phyloP scores from a whole-genome alignment of 2,888 invertebrate species.

The Stegana nigrithorax region DNA sequence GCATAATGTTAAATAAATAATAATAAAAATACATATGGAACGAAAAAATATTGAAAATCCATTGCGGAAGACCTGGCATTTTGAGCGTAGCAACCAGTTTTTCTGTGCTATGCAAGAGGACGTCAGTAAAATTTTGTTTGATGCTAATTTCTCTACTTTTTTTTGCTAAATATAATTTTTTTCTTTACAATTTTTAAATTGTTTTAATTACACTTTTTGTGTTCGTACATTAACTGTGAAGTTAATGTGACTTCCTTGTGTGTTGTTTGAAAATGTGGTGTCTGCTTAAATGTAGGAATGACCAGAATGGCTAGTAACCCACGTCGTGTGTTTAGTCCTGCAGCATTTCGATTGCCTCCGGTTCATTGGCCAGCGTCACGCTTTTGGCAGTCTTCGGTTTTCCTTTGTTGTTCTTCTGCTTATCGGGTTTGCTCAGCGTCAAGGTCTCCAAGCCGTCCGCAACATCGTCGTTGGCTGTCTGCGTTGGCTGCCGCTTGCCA shows the following conservation, averaged over 20 bases:
- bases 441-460: conserved; percentile 35
- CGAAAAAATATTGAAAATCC: background rate
- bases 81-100: too few species aligned
- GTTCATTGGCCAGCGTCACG: conserved; percentile 47
- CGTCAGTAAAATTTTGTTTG: too few species aligned
- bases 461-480: conserved; percentile 31
- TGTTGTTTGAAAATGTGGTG: too few species aligned
- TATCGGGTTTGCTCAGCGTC: conserved; percentile 33
- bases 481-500: conserved; percentile 43
- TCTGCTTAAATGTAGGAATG: too few species aligned
- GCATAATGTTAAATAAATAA: background rate
- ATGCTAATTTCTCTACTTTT: background rate
- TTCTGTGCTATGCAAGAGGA: too few species aligned
- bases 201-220: background rate
- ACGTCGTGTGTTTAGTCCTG: conserved; percentile 14
- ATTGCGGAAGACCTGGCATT: background rate
- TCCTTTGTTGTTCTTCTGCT: conserved; percentile 43
- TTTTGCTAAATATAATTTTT: background rate
- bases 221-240: too few species aligned
- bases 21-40: background rate
- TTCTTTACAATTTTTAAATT: background rate
- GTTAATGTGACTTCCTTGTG: too few species aligned
- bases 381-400: conserved; percentile 48
- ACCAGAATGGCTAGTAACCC: background rate
- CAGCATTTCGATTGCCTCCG: conserved; percentile 31